Percentiles rank a stretch among this genome's conserved stretches.
Conservation (phyloP, 2,888 invertebrate genomes). For the Pasiphila rectangulata region DNA sequence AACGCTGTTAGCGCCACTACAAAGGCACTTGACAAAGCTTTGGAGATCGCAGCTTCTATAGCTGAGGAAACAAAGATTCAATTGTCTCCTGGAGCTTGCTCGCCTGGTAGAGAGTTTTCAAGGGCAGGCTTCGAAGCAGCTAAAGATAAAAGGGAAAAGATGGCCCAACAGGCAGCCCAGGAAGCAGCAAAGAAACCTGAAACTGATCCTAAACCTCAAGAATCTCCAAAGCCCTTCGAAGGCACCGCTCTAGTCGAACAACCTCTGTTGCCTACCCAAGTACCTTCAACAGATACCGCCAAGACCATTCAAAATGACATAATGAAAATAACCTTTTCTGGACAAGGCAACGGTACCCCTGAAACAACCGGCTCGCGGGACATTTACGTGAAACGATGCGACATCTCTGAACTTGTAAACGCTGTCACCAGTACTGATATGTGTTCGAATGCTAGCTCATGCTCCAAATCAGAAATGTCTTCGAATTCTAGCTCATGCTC, state of each 20-base stretch:
- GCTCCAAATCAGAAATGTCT: slow-evolving; percentile 1
- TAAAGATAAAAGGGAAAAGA: slow-evolving; percentile 1
- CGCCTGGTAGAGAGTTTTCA: slow-evolving; percentile 3
- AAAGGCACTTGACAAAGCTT: not conserved
- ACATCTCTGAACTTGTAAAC: not conserved
- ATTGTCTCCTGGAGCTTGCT: slow-evolving; percentile 1
- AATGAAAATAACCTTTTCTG: not conserved
- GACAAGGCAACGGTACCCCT: not conserved
- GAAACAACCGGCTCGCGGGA: not conserved
- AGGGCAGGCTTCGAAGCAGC: not conserved
- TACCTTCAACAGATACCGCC: not conserved
- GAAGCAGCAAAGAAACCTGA: not conserved
- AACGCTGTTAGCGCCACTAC: not conserved
- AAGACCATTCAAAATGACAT: not conserved
- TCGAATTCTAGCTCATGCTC: slow-evolving; percentile 11
- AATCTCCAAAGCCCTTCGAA: not conserved
- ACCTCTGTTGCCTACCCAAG: not conserved
- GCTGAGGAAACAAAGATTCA: slow-evolving; percentile 8
- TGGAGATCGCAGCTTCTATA: slow-evolving; percentile 8
- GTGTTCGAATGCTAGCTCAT: slow-evolving; percentile 8
- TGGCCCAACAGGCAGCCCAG: not conserved
- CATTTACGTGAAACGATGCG: not conserved
- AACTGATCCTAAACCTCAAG: not conserved
- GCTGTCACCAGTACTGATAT: slow-evolving; percentile 1
- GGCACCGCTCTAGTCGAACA: not conserved